phyloP scores from a whole-genome alignment of 2,888 invertebrate genomes.

The Diloba caeruleocephala region DNA sequence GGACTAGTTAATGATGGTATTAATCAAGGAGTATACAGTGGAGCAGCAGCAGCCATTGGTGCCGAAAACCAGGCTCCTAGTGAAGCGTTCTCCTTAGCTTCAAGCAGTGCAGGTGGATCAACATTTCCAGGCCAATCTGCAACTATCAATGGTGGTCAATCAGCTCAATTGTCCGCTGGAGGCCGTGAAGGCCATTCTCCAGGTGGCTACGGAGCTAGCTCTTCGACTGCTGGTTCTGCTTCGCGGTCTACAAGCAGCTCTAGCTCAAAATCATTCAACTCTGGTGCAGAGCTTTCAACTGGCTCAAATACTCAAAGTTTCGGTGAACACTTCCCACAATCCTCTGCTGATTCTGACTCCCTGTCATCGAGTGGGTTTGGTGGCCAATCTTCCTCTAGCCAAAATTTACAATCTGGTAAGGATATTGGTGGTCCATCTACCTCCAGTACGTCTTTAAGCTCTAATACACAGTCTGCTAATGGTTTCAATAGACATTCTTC shows the following conservation, averaged over 20 bases:
- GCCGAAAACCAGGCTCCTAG: conserved; percentile 52
- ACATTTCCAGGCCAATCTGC: conserved; percentile 12
- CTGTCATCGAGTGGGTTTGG: too few species aligned
- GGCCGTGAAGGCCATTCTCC: conserved; percentile 2
- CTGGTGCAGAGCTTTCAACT: conserved; percentile 22
- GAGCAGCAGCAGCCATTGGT: conserved; percentile 58
- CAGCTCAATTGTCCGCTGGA: conserved; percentile 18
- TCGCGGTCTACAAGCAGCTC: conserved; percentile 37
- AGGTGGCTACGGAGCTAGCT: conserved; percentile 9
- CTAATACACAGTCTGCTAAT: too few species aligned
- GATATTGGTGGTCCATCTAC: too few species aligned
- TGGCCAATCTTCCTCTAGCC: too few species aligned
- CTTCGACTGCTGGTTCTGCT: too few species aligned
- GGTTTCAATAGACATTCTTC: too few species aligned
- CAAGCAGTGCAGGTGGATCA: conserved; percentile 27
- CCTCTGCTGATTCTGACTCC: conserved; percentile 10
- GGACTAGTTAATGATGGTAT: conserved; percentile 67
- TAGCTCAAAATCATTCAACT: conserved; percentile 32
- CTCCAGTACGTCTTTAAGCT: too few species aligned
- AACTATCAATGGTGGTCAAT: conserved; percentile 6
- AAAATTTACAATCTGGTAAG: too few species aligned
- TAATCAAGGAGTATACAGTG: conserved; percentile 70
- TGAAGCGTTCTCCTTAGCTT: conserved; percentile 67
- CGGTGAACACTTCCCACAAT: conserved; percentile 8
- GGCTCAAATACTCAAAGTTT: conserved; percentile 19